A percentile compares a stretch with the other conserved stretches of the same genome.
phyloP scores from a whole-genome alignment of 2,888 invertebrate genomes.

The Drosophila mayaguana region DNA sequence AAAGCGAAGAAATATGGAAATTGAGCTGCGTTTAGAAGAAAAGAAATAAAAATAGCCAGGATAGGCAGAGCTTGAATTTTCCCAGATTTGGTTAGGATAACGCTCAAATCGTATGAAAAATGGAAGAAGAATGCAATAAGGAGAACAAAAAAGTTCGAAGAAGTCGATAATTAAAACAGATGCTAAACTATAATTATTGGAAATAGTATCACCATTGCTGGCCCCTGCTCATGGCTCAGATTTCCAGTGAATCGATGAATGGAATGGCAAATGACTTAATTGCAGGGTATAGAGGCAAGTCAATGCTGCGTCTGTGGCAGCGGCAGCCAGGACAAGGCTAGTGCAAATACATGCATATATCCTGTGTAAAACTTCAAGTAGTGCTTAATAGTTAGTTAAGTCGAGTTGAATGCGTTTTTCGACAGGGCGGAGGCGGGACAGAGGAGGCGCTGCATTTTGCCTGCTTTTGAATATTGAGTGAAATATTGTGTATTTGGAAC shows the following conservation, averaged over 20 bases:
- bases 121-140: too few relatives aligned
- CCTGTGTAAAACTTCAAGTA: constrained; percentile 72
- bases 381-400: constrained; percentile 79
- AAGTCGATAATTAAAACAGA: background rate
- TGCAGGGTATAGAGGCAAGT: constrained; percentile 42
- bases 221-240: too few relatives aligned
- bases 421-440: background rate
- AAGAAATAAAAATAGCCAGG: too few relatives aligned
- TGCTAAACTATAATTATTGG: background rate
- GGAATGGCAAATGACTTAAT: background rate
- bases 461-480: constrained; percentile 75
- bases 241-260: background rate
- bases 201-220: too few relatives aligned
- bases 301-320: constrained; percentile 25
- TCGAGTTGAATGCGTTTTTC: constrained; percentile 76
- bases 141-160: too few relatives aligned
- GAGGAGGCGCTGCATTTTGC: constrained; percentile 30
- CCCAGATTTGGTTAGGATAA: too few relatives aligned
- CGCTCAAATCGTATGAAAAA: too few relatives aligned
- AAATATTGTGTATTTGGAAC: constrained; percentile 58
- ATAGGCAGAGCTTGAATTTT: too few relatives aligned
- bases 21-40: background rate
- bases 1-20: background rate
- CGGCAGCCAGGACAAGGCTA: constrained; percentile 48
- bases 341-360: constrained; percentile 66